Percentiles rank a stretch among this genome's conserved stretches.
phyloP scores from a whole-genome alignment of 2,797 vertebrate species.

The Tamandua tetradactyla region DNA sequence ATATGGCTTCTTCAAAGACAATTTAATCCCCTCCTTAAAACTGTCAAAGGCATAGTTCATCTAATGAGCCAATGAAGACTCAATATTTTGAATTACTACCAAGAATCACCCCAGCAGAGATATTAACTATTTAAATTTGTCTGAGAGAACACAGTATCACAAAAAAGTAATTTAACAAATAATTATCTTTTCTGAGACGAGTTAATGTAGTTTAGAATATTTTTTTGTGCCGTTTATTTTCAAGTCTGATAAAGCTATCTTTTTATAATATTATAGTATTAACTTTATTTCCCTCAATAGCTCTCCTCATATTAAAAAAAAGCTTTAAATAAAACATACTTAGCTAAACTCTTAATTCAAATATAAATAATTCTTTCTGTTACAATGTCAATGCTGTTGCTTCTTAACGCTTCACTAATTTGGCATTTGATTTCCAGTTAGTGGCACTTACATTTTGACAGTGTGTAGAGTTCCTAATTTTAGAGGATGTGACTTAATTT shows the following conservation, averaged over 20 bases:
- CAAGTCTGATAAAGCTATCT: conserved; percentile 26
- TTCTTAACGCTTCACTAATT: conserved; percentile 47
- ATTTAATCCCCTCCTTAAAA: not conserved
- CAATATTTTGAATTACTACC: not conserved
- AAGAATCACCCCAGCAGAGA: conserved; percentile 5
- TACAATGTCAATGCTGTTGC: conserved; percentile 32
- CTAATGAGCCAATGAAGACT: not conserved
- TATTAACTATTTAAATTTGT: conserved; percentile 51
- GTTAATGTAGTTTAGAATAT: not conserved
- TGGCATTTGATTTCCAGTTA: conserved; percentile 51
- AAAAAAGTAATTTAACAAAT: conserved; percentile 55
- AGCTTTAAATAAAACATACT: conserved; percentile 45
- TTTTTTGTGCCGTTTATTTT: conserved; percentile 50
- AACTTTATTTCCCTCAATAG: conserved; percentile 31
- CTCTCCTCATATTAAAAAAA: conserved; percentile 39
- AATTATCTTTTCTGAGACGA: not conserved
- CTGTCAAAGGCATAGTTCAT: not conserved
- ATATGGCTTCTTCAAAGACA: not conserved
- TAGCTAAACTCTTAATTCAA: not conserved
- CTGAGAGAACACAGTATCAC: not conserved
- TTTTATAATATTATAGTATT: conserved; percentile 37
- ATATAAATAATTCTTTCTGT: not conserved
- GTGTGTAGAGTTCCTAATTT: conserved; percentile 14
- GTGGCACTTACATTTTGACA: conserved; percentile 29
- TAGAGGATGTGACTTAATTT: conserved; percentile 34